These are phyloP conservation scores for Oxycera nigricornis DNA, from an alignment of 2,888 invertebrate species.

Conservation along the genomic window DNA sequence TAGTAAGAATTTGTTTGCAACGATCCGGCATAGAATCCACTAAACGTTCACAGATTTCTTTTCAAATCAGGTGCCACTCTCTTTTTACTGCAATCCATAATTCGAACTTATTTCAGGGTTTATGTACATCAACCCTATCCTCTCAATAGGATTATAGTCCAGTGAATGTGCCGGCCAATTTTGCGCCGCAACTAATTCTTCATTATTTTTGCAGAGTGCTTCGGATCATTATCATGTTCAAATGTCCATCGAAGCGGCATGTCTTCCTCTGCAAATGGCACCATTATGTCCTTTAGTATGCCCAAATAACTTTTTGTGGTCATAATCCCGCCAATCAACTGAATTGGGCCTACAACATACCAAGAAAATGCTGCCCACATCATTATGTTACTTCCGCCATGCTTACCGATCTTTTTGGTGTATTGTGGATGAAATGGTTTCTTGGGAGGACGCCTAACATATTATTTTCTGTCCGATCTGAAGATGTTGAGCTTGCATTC, in stretches of 20 bases:
- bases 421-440: no score
- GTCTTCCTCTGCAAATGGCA: conserved; percentile 40
- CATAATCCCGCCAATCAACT: conserved; percentile 36
- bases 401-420: no score
- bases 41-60: no score
- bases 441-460: conserved; percentile 5
- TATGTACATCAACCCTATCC: neutral
- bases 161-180: neutral
- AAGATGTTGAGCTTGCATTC: neutral
- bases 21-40: no score
- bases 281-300: conserved; percentile 38
- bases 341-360: conserved; percentile 40
- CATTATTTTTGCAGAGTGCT: no score
- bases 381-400: neutral
- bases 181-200: no score
- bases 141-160: neutral
- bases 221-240: no score
- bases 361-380: conserved; percentile 32
- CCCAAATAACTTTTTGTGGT: no score
- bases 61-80: no score
- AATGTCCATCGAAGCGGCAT: no score
- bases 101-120: neutral
- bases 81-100: neutral
- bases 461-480: neutral
- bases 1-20: no score